Conservation (phyloP, 2,797 vertebrate species). For the Anniella stebbinsi region DNA sequence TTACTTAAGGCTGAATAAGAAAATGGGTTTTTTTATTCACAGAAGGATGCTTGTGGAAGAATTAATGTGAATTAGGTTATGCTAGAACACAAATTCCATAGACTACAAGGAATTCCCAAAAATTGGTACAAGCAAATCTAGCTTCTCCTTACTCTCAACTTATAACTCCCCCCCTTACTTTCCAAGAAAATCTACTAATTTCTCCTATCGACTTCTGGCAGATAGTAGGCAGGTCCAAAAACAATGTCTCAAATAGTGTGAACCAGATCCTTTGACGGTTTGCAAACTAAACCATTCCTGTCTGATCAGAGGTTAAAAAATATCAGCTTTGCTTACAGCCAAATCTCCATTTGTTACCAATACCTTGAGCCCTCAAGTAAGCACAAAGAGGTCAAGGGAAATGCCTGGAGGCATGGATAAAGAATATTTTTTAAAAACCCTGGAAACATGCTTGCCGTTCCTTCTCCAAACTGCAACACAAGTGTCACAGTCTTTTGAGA, state of each 20-base stretch:
- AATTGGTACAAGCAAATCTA: not conserved
- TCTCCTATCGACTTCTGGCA: not conserved
- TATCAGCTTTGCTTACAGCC: not conserved
- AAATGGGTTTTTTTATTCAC: not conserved
- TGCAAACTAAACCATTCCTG: not conserved
- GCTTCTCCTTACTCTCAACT: not conserved
- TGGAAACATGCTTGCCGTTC: not conserved
- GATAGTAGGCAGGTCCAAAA: not conserved
- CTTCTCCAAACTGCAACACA: not conserved
- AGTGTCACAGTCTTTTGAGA: not conserved
- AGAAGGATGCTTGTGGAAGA: not conserved
- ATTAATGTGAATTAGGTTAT: not conserved
- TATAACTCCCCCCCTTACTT: too few species aligned
- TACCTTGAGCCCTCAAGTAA: not conserved
- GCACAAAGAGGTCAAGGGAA: not conserved
- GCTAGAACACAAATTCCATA: not conserved
- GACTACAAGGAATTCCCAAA: not conserved
- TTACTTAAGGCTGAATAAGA: constrained; percentile 10
- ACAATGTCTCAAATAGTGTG: not conserved
- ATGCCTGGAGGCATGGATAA: too few species aligned
- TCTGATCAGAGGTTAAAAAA: not conserved
- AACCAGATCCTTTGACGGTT: not conserved
- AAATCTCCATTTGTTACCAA: not conserved
- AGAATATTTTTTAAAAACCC: too few species aligned
- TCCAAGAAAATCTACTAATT: not conserved